These are phyloP conservation scores for Hyles euphorbiae DNA, from an alignment of 1,140 invertebrate genomes.

Conservation along the genomic window DNA sequence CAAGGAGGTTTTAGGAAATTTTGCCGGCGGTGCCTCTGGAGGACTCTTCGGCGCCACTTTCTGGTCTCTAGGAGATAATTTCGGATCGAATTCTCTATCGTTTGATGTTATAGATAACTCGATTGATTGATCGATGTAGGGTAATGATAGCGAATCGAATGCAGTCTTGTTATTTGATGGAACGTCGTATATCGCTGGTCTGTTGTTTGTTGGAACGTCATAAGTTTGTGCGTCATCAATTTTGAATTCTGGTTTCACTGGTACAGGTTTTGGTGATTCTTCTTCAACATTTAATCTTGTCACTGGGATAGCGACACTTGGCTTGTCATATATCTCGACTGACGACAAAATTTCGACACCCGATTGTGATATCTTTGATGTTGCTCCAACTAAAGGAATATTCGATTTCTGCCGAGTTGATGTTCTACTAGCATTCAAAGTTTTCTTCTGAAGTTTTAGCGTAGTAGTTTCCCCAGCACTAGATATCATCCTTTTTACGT, in stretches of 20 bases:
- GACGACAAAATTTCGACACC: constrained; percentile 65
- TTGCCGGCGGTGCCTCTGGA: constrained; percentile 41
- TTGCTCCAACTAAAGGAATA: constrained; percentile 69
- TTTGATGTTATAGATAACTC: constrained; percentile 63
- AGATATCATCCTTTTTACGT: constrained; percentile 77
- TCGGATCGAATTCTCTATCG: constrained; percentile 69
- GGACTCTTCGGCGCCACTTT: constrained; percentile 46
- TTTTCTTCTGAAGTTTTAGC: constrained; percentile 68
- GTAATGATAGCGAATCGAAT: constrained; percentile 60
- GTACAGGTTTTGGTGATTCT: constrained; percentile 31
- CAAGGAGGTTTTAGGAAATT: constrained; percentile 41
- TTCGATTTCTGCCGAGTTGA: constrained; percentile 60
- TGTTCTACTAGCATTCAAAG: constrained; percentile 48
- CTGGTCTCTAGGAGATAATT: constrained; percentile 58
- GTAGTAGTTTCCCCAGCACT: constrained; percentile 72
- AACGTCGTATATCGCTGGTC: constrained; percentile 61
- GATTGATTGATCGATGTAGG: constrained; percentile 68
- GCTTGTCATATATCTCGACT: constrained; percentile 70
- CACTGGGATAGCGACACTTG: constrained; percentile 41
- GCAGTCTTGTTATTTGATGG: constrained; percentile 63
- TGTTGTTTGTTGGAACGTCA: constrained; percentile 61
- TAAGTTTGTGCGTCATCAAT: constrained; percentile 56
- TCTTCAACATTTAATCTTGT: constrained; percentile 31
- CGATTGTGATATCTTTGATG: constrained; percentile 73
- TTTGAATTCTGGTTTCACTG: constrained; percentile 51